Evolutionary conservation across 2,797 vertebrate species (phyloP).

Genomic region (Phoebastria nigripes): DNA sequence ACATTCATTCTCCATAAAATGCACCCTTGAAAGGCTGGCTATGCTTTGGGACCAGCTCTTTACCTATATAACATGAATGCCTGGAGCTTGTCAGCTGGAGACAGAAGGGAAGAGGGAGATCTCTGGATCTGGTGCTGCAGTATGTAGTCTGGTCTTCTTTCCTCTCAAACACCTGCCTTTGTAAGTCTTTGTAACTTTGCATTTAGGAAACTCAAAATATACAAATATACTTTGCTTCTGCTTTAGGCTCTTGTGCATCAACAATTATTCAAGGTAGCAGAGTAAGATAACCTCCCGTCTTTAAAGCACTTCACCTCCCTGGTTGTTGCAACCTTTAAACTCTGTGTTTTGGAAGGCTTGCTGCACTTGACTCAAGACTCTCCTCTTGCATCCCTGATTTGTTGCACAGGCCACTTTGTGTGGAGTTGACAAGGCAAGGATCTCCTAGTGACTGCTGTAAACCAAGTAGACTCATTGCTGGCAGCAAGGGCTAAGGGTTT

Average conservation of each 20-base stretch:
- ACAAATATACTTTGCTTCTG: not conserved
- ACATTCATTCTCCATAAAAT: not conserved
- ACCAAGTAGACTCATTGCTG: fast-evolving
- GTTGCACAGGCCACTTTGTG: not conserved
- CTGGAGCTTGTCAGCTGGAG: not conserved
- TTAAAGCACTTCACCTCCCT: not conserved
- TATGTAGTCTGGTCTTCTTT: not conserved
- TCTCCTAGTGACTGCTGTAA: not conserved
- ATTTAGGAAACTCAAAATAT: not conserved
- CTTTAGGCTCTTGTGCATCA: not conserved
- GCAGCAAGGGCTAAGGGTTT: not conserved
- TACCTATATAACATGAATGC: not conserved
- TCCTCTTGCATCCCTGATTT: not conserved
- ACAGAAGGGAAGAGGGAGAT: not conserved
- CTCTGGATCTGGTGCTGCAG: not conserved
- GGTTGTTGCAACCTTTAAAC: not conserved
- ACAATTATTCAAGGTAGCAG: not conserved
- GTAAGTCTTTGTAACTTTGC: not conserved
- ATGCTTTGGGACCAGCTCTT: not conserved
- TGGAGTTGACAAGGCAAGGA: not conserved
- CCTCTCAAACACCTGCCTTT: not conserved
- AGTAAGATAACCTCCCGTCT: not conserved
- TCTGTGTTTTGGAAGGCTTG: not conserved
- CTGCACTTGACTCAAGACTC: not conserved
- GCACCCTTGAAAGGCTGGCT: not conserved